Percentiles rank a stretch among this genome's conserved stretches.
These are phyloP conservation scores for Venustaconcha ellipsiformis DNA, from an alignment of 1,140 invertebrate genomes.

Conservation along the genomic window DNA sequence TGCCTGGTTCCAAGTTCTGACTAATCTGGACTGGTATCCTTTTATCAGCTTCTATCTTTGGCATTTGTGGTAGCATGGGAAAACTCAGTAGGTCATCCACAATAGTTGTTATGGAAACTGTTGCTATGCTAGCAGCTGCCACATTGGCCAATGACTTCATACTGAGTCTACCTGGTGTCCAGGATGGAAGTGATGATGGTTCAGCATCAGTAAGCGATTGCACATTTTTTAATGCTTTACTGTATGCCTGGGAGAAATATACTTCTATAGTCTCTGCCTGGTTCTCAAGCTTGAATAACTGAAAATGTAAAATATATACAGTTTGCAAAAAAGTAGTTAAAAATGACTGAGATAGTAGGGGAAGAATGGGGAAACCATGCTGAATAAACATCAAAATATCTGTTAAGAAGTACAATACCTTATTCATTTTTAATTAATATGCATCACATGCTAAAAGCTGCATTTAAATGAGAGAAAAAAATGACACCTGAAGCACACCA, in stretches of 20 bases:
- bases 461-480: too few relatives aligned
- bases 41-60: slow-evolving; percentile 28
- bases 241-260: slow-evolving; percentile 53
- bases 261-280: slow-evolving; percentile 52
- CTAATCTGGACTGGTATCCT: slow-evolving; percentile 31
- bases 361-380: too few relatives aligned
- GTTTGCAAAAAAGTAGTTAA: neutral
- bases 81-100: slow-evolving; percentile 56
- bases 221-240: slow-evolving; percentile 42
- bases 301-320: slow-evolving; percentile 16
- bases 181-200: neutral
- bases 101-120: slow-evolving; percentile 52
- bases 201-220: slow-evolving; percentile 28
- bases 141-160: slow-evolving; percentile 53
- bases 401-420: too few relatives aligned
- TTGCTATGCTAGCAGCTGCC: slow-evolving; percentile 59
- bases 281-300: slow-evolving; percentile 58
- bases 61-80: slow-evolving; percentile 43
- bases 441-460: too few relatives aligned
- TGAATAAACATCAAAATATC: too few relatives aligned
- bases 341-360: too few relatives aligned
- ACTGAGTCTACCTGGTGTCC: slow-evolving; percentile 26
- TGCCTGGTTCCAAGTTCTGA: slow-evolving; percentile 44
- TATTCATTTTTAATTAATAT: too few relatives aligned
- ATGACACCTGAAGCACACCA: too few relatives aligned